Evolutionary conservation across 64 coral and sea anemone genomes (phyloP), one percentile per base, ranked within the genome.

Genomic region (Cladopsammia gracilis): DNA sequence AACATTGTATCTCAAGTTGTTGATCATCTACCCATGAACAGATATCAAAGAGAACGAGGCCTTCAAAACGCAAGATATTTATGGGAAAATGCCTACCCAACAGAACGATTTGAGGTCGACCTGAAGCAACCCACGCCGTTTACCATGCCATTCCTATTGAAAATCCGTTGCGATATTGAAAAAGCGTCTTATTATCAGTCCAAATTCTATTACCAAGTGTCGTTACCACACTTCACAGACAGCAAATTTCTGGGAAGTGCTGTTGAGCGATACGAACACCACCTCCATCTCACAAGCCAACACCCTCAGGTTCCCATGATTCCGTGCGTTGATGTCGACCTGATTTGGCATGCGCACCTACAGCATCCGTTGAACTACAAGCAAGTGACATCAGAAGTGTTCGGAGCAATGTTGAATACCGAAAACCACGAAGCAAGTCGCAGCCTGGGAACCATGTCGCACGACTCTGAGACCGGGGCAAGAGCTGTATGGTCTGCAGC

Each of bases 191-290:
- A 51, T 12, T 56, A 68, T 25, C 73, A 79, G 14, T 77, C 60
- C 20, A 70, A 67, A 16, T 95, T 95, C 80, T 94, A 58, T 67
- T 94, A 94, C 25, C 93, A 94, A 76, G 93, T 94, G 20, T 89
- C 93, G 6, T 42, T 95, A 23, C 93, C 93, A 11, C 93, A 95
- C 76, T 95, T 85, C 48, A 75, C 48, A 3, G 93, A 95, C 24
- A 62, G n/a, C 47, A 86, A 48, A 25, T 95, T 95, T 59, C 83
- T 95, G 24, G 82, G 65, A 22, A 61, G 11, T 0, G 88, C 79
- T 0, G 49, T 81, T 23, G 48, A 86, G 64, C 78, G 93, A 43
- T 95, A 95, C 64, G 80, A 89, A 25, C 62, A 65, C 22, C 88
- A 95, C 65, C 51, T 95, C 50, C 48, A 77, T 7, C 88, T 95